phyloP scores from a whole-genome alignment of 2,888 invertebrate species.

The Calameuta pallipes region DNA sequence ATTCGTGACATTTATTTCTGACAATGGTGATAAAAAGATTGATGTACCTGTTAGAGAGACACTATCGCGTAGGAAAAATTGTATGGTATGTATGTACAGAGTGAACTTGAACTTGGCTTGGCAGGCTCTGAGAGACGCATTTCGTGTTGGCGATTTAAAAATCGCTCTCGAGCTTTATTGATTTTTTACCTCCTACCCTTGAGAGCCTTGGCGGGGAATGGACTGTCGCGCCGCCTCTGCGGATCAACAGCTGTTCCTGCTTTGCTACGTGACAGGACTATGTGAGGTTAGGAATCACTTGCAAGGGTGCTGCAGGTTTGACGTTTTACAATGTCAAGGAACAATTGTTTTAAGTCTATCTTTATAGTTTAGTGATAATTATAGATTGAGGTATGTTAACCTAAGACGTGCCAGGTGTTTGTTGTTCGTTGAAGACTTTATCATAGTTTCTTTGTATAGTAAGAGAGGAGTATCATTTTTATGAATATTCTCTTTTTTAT shows the following conservation, averaged over 20 bases:
- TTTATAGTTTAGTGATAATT: neutral
- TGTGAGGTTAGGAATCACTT: conserved; percentile 13
- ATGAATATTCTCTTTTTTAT: conserved; percentile 22
- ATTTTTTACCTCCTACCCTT: neutral
- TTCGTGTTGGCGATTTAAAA: conserved; percentile 3
- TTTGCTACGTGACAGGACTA: conserved; percentile 12
- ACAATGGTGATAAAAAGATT: neutral
- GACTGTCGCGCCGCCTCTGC: conserved; percentile 9
- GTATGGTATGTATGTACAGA: neutral
- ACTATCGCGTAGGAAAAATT: neutral
- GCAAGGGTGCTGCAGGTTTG: neutral
- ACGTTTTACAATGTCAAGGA: neutral
- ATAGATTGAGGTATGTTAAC: neutral
- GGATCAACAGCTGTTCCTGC: conserved; percentile 14
- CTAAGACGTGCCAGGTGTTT: neutral
- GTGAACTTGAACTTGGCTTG: neutral
- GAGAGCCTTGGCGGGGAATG: neutral
- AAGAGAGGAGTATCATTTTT: neutral
- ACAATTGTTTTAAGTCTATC: neutral
- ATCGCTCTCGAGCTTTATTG: conserved; percentile 7
- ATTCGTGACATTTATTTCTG: neutral
- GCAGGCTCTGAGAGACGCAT: neutral
- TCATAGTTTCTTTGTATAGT: neutral
- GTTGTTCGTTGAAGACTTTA: neutral
- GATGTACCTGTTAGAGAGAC: neutral